Conservation (phyloP, 2,797 vertebrate species). For the Vireo griseus region DNA sequence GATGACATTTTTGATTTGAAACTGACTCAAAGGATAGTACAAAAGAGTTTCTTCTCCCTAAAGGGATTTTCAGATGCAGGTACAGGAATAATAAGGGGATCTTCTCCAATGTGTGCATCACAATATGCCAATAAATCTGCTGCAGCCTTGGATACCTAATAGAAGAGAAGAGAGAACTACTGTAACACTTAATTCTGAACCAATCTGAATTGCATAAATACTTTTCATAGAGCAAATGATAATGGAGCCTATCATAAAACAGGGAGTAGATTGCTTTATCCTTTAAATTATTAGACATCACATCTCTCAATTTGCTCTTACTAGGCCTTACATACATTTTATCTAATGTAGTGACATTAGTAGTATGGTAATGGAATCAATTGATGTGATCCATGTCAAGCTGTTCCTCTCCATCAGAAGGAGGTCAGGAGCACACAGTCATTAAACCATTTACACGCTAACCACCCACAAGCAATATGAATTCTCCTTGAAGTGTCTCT, state of each 20-base stretch:
- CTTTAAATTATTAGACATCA: background rate
- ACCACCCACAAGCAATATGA: background rate
- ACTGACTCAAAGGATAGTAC: slow-evolving; percentile 90
- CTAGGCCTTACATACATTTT: background rate
- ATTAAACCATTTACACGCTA: background rate
- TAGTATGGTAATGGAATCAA: background rate
- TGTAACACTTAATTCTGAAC: background rate
- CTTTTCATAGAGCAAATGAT: background rate
- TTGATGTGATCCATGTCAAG: background rate
- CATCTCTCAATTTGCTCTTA: background rate
- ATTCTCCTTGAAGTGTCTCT: background rate
- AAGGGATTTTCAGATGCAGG: slow-evolving; percentile 98
- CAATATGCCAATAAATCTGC: slow-evolving; percentile 97
- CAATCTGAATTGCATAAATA: background rate
- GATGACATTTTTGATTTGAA: slow-evolving; percentile 18
- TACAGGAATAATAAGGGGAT: slow-evolving; percentile 94
- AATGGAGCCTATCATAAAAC: background rate
- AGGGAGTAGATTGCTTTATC: background rate
- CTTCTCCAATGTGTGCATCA: slow-evolving; percentile 93
- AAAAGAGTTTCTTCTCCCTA: slow-evolving; percentile 99
- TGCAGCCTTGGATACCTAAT: slow-evolving; percentile 94
- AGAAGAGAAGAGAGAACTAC: slow-evolving; percentile 17
- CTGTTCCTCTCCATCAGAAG: background rate
- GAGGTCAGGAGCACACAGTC: background rate
- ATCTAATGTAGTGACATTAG: background rate